Evolutionary conservation across 2,797 vertebrate genomes (phyloP).

Genomic region (Brotula barbata): DNA sequence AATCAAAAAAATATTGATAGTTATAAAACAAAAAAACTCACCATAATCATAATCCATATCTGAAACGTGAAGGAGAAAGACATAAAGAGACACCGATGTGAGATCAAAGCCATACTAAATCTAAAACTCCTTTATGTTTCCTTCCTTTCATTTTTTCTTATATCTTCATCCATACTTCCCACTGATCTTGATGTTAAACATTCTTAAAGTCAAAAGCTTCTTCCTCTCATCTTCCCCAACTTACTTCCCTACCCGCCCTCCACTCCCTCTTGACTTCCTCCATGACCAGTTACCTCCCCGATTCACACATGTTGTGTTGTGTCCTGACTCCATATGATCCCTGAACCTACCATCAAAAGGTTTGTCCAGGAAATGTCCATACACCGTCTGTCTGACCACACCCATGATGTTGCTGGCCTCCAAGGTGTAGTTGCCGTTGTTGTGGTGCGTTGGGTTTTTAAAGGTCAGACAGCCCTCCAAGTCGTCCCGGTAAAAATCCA

Average conservation of each 20-base stretch:
- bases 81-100: slow-evolving; percentile 11
- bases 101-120: too few relatives aligned
- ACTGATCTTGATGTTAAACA: too few relatives aligned
- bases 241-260: too few relatives aligned
- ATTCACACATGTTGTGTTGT: background rate
- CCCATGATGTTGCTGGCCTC: slow-evolving; percentile 90
- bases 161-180: too few relatives aligned
- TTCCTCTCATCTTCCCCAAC: too few relatives aligned
- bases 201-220: too few relatives aligned
- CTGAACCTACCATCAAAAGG: slow-evolving; percentile 70
- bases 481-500: slow-evolving; percentile 86
- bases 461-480: slow-evolving; percentile 93
- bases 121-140: too few relatives aligned
- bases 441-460: slow-evolving; percentile 93
- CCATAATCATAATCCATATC: slow-evolving; percentile 65
- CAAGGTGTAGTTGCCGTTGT: slow-evolving; percentile 97
- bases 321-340: background rate
- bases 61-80: background rate
- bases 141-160: too few relatives aligned
- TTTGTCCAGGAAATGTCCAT: slow-evolving; percentile 90
- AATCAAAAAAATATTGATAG: too few relatives aligned
- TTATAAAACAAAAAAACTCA: slow-evolving; percentile 48
- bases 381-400: slow-evolving; percentile 84
- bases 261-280: too few relatives aligned
- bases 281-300: background rate